A percentile compares a stretch with the other conserved stretches of the same genome.
These are phyloP conservation scores for Diogma glabrata DNA, from an alignment of 2,888 invertebrate species.

Conservation along the genomic window DNA sequence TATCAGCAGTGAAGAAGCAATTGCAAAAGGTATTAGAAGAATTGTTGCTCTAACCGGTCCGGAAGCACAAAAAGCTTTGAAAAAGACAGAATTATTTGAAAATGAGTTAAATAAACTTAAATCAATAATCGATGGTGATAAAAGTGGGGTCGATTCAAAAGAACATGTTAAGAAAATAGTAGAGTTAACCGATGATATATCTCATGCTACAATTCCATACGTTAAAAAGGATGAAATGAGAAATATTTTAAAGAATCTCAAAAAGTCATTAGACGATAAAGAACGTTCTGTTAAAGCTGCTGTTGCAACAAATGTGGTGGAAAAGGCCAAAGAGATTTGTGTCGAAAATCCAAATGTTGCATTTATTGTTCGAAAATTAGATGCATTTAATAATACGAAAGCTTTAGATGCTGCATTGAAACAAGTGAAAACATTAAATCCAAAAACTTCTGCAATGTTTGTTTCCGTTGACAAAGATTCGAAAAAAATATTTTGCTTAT, in stretches of 20 bases:
- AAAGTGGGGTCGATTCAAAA: slow-evolving; percentile 46
- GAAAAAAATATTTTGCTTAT: slow-evolving; percentile 82
- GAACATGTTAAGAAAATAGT: slow-evolving; percentile 61
- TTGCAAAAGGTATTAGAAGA: slow-evolving; percentile 94
- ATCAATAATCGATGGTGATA: slow-evolving; percentile 44
- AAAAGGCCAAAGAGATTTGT: slow-evolving; percentile 71
- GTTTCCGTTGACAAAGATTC: slow-evolving; percentile 78
- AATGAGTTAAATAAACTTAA: slow-evolving; percentile 56
- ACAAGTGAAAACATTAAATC: slow-evolving; percentile 69
- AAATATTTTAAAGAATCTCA: slow-evolving; percentile 65
- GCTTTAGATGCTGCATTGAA: slow-evolving; percentile 89
- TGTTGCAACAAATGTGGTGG: slow-evolving; percentile 61
- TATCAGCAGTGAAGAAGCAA: slow-evolving; percentile 95
- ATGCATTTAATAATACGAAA: slow-evolving; percentile 87
- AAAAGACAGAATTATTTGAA: slow-evolving; percentile 65
- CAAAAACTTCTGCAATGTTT: slow-evolving; percentile 86
- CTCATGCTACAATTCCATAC: slow-evolving; percentile 82
- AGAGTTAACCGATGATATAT: slow-evolving; percentile 74
- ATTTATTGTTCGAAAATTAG: slow-evolving; percentile 69
- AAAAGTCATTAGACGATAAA: slow-evolving; percentile 82
- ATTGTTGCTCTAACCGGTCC: slow-evolving; percentile 95
- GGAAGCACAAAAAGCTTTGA: slow-evolving; percentile 79
- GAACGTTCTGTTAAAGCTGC: slow-evolving; percentile 76
- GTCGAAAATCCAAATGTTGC: slow-evolving; percentile 53
- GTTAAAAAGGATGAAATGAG: slow-evolving; percentile 90